phyloP scores from a whole-genome alignment of 1,140 invertebrate species.

The Laupala kohalensis region DNA sequence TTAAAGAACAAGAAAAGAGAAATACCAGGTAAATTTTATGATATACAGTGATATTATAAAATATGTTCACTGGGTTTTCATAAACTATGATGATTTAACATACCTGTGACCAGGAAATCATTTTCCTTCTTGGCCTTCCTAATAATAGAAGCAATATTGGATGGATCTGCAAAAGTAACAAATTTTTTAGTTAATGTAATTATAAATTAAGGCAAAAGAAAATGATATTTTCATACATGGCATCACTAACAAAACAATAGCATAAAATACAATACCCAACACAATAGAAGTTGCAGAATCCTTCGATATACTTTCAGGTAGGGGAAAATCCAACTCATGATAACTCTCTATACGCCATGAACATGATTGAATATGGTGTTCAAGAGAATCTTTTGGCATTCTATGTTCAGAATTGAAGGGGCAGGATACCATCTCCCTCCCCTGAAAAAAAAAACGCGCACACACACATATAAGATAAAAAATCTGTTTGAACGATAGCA shows the following conservation, averaged over 20 bases:
- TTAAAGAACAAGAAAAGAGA: no score
- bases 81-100: no score
- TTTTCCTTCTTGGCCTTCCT: no score
- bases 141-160: no score
- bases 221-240: not conserved
- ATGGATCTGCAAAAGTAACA: not conserved
- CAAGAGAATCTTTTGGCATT: constrained; percentile 25
- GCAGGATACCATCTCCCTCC: constrained; percentile 26
- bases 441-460: constrained; percentile 9
- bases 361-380: constrained; percentile 32
- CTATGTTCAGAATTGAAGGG: constrained; percentile 32
- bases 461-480: not conserved
- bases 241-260: no score
- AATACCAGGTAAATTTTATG: no score
- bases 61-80: no score
- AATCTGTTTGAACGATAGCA: not conserved
- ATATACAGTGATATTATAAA: no score
- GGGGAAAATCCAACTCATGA: constrained; percentile 26
- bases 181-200: not conserved
- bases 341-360: constrained; percentile 36
- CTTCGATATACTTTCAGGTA: constrained; percentile 25
- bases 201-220: not conserved
- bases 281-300: not conserved
- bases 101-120: no score
- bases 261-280: no score